phyloP scores from a whole-genome alignment of 2,797 vertebrate genomes.

The Neoniphon sammara region DNA sequence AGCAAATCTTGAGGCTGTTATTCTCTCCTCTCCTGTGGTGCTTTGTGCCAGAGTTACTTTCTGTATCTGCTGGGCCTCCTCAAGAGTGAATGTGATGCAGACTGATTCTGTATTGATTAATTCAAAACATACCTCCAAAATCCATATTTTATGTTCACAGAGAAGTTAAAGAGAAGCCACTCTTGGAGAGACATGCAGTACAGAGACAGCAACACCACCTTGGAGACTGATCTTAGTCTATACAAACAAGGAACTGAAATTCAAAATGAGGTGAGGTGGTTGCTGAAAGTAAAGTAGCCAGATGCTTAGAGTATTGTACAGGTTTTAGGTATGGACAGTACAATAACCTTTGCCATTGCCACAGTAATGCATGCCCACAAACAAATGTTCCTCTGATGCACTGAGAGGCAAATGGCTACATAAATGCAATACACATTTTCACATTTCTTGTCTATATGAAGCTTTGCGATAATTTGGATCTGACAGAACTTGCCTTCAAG shows the following conservation, averaged over 20 bases:
- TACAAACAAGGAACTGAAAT: background rate
- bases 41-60: background rate
- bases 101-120: background rate
- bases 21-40: background rate
- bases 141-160: background rate
- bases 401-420: background rate
- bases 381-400: background rate
- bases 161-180: background rate
- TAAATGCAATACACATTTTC: background rate
- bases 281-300: background rate
- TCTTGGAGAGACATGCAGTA: background rate
- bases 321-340: background rate
- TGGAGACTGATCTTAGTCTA: background rate
- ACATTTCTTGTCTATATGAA: background rate
- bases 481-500: background rate
- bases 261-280: background rate
- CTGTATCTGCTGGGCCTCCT: background rate
- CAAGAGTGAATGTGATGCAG: background rate
- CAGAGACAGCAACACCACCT: background rate
- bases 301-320: background rate
- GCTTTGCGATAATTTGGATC: background rate
- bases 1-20: conserved; percentile 6
- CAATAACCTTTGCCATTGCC: background rate
- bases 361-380: background rate
- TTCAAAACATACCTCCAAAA: background rate